phyloP scores from a whole-genome alignment of 2,888 invertebrate species.

The Hyposoter dolosus region DNA sequence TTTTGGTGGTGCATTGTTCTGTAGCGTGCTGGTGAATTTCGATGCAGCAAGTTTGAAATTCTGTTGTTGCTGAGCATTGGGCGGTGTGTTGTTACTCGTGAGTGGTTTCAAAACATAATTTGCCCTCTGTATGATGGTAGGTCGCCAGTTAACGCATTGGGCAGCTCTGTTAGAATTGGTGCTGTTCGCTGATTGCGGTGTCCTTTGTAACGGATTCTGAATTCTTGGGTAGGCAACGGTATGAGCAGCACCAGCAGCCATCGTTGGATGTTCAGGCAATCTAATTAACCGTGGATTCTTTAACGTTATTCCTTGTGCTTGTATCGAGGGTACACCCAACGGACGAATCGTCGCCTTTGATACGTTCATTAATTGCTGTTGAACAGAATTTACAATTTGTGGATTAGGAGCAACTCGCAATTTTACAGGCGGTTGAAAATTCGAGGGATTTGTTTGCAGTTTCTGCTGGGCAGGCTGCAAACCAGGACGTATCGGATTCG shows the following conservation, averaged over 20 bases:
- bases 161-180: background rate
- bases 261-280: background rate
- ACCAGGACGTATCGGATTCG: background rate
- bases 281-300: constrained; percentile 32
- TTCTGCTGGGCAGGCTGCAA: background rate
- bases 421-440: background rate
- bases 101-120: constrained; percentile 25
- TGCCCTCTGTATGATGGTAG: background rate
- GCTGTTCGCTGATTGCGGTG: background rate
- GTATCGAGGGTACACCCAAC: background rate
- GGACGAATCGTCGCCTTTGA: constrained; percentile 28
- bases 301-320: constrained; percentile 10
- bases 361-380: constrained; percentile 13
- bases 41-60: background rate
- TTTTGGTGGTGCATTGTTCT: constrained; percentile 3
- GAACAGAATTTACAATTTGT: background rate
- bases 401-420: constrained; percentile 2
- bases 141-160: background rate
- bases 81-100: constrained; percentile 11
- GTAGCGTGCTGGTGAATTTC: background rate
- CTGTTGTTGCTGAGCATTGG: background rate
- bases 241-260: background rate
- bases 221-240: background rate
- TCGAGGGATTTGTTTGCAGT: background rate
- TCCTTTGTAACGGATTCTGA: background rate